Percentiles rank a stretch among this genome's conserved stretches.
Conservation (phyloP, 2,888 invertebrate genomes). For the Monoplex corrugatus region DNA sequence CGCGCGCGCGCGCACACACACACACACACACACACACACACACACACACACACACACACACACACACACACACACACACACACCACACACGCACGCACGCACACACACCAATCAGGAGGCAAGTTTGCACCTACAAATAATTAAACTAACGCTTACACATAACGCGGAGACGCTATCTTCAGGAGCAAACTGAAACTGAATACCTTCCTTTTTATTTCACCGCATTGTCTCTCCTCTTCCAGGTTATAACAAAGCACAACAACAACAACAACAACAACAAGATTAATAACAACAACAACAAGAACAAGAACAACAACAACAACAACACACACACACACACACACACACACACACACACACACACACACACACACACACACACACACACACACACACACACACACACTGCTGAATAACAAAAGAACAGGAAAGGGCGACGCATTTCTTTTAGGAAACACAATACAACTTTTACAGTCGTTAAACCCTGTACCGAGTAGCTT, state of each 20-base stretch:
- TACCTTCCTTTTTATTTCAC: no score
- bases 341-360: background rate
- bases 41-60: background rate
- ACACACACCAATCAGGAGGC: no score
- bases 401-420: background rate
- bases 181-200: no score
- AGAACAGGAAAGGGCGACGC: no score
- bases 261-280: background rate
- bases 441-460: no score
- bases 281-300: background rate
- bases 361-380: background rate
- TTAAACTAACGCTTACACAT: no score
- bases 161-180: no score
- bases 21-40: background rate
- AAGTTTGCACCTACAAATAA: no score
- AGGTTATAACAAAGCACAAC: background rate
- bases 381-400: background rate
- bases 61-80: constrained; percentile 8
- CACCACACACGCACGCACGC: background rate
- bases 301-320: background rate
- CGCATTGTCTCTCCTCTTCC: no score
- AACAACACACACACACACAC: background rate
- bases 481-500: no score
- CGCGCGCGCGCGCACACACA: background rate
- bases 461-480: no score